Base-by-base conservation (phyloP, 1,140 invertebrate species). In the Thaumatotibia leucotreta region DNA sequence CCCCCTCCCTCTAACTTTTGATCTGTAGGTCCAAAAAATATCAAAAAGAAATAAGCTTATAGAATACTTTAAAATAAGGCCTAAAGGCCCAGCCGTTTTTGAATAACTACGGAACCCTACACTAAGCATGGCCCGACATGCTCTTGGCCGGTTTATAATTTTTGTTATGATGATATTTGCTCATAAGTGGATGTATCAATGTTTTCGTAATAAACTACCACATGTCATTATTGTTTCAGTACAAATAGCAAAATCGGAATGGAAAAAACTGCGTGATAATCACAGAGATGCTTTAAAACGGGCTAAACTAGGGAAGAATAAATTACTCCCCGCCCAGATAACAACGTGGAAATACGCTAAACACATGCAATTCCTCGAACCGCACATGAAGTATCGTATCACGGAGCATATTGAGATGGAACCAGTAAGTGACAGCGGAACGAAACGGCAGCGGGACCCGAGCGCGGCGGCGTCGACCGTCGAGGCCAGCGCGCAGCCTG, bases 331-430 rank as follows among this genome's bases (percentile, higher is more conserved):
- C 2, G 85, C 87, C 20, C 85, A 89, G 74, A 86, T 89, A 11
- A 89, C 86, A 0, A 89, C 87, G 11, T 89, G 87, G 87, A 89
- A 89, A 45, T 89, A 89, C 50, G 87, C 87, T 33, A 89, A 88
- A 68, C 78, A 76, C 0, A 89, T 89, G 87, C 86, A 89, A 64
- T 89, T 89, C 54, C 77, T 89, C 4, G 87, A 89, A 64, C 86
- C 87, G 4, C 80, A 87, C 58, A 88, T 88, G 86, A 89, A 89
- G 64, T 88, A 89, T 63, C 76, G 87, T 24, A 87, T 89, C 31
- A 88, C 87, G n/a, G 87, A 89, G 65, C 82, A 86, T 58, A 87
- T 89, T 64, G 85, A 89, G 58, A 79, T 84, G 69, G 83, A 87
- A 33, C 68, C 80, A 14, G 8, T 58, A 27, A 14, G 27, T 14